These are phyloP conservation scores for Protonibea diacanthus DNA, from an alignment of 2,797 vertebrate species.

Conservation along the genomic window DNA sequence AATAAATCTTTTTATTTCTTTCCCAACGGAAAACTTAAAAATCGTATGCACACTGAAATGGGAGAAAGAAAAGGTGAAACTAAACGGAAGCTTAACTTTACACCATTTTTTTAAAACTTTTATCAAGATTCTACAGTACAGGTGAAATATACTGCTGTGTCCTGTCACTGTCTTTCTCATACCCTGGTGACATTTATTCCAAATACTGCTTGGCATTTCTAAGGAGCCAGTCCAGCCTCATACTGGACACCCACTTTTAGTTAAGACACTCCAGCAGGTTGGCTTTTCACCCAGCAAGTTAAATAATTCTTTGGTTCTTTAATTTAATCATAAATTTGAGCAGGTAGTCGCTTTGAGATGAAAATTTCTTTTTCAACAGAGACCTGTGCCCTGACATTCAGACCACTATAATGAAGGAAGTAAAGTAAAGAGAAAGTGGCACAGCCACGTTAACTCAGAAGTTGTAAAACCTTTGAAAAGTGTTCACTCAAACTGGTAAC, in stretches of 20 bases:
- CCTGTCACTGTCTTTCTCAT: background rate
- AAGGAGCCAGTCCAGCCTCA: background rate
- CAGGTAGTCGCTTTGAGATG: background rate
- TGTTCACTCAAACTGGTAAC: background rate
- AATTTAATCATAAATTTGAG: background rate
- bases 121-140: background rate
- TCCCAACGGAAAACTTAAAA: too few relatives aligned
- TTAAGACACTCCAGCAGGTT: background rate
- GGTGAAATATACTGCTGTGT: background rate
- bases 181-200: slow-evolving; percentile 5
- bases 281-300: background rate
- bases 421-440: background rate
- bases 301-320: background rate
- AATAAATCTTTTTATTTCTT: background rate
- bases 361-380: background rate
- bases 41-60: background rate
- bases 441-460: background rate
- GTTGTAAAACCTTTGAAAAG: background rate
- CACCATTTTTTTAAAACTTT: background rate
- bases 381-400: background rate
- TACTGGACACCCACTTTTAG: background rate
- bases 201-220: background rate
- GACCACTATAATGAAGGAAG: background rate
- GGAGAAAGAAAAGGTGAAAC: background rate
- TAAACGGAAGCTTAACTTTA: background rate